Evolutionary conservation across 2,797 vertebrate genomes (phyloP), one percentile per base, ranked within the genome.

Genomic region (Characodon lateralis): DNA sequence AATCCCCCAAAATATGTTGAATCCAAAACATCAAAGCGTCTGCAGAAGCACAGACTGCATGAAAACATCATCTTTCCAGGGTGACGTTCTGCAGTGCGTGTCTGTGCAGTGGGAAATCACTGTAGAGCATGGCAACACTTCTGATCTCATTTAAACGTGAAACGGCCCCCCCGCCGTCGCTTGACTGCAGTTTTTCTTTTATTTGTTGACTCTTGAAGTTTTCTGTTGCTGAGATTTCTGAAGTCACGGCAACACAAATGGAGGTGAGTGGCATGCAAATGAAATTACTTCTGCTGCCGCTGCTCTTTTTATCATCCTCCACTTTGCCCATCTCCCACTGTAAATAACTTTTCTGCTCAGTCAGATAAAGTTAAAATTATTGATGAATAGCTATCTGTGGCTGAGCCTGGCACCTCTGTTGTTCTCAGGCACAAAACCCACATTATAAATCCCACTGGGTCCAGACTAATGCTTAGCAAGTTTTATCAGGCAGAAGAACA

Each of bases 271-370:
- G 73, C 78, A 84, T 88, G 68, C 72, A n/a, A 82, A 86, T 89
- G 51, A 78, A 89, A 85, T 79, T 51, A 78, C 56, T 79, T 24
- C 63, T 31, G 6, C 80, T 50, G 76, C 81, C 87, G 53, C 53
- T 22, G 53, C 53, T 55, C 22, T 73, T 55, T 88, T 83, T 87
- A 78, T 83, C 83, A 80, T 82, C 81, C 51, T 77, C 82, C 73
- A 53, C 73, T 66, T 79, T 74, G 74, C 73, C 78, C 35, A 56
- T 72, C 76, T 80, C 35, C 51, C 41, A 65, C 77, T 61, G 71
- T 74, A 80, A 86, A 85, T 78, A 82, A 0, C 13, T 76, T 83
- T 86, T 79, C 81, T 86, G 87, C 88, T 83, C 81, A 87, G 85
- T 83, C 71, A 51, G 73, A 87, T 77, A 68, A 82, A 82, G 81